phyloP scores from a whole-genome alignment of 2,113 vertebrate species.

The Lycocorax pyrrhopterus region DNA sequence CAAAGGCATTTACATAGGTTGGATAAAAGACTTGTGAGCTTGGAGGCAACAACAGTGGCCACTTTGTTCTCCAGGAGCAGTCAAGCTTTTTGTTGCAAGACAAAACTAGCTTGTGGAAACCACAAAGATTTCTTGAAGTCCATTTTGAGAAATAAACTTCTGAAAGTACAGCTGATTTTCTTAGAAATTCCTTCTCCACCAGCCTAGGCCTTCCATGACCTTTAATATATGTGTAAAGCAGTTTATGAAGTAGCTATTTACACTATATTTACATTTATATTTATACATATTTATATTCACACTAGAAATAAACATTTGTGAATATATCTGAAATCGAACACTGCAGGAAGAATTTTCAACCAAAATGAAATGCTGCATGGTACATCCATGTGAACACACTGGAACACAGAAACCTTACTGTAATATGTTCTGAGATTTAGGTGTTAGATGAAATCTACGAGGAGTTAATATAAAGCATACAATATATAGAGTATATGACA shows the following conservation, averaged over 20 bases:
- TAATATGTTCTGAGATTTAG: background rate
- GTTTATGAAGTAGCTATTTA: background rate
- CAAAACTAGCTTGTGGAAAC: background rate
- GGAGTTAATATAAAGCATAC: background rate
- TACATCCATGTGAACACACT: background rate
- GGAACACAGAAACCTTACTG: background rate
- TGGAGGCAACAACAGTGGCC: background rate
- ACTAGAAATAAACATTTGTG: background rate
- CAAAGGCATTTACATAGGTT: background rate
- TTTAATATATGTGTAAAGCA: background rate
- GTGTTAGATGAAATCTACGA: background rate
- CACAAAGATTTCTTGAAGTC: background rate
- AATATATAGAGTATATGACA: background rate
- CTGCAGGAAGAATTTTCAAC: background rate
- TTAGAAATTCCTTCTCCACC: background rate
- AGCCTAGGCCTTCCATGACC: background rate
- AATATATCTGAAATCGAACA: background rate
- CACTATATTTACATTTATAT: background rate
- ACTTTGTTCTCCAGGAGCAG: background rate
- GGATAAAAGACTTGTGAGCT: background rate
- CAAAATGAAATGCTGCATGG: background rate
- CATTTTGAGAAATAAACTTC: background rate
- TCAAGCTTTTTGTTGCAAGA: background rate
- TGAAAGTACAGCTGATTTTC: background rate
- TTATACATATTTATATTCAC: background rate